Evolutionary conservation across 2,797 vertebrate species (phyloP).

Genomic region (Hozukius guyotensis): DNA sequence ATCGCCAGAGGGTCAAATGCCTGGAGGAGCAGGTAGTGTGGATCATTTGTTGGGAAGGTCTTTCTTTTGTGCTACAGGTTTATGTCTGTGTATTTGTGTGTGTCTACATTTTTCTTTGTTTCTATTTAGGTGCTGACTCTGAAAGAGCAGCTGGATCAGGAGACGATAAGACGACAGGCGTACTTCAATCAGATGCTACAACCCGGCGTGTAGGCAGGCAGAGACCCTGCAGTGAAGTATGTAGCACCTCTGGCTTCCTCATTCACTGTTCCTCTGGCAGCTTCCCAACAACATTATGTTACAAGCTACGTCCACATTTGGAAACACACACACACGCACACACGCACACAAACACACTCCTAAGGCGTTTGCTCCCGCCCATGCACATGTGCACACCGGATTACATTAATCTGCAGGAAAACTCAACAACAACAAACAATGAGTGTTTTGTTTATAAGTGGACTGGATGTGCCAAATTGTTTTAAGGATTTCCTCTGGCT

Average conservation of each 20-base stretch:
- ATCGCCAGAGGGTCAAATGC: constrained; percentile 76
- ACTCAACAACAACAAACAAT: constrained; percentile 85
- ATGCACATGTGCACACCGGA: constrained; percentile 69
- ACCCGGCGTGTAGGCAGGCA: constrained; percentile 65
- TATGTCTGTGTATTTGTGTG: constrained; percentile 6
- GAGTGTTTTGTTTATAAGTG: constrained; percentile 77
- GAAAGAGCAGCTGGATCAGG: constrained; percentile 84
- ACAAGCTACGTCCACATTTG: constrained; percentile 50
- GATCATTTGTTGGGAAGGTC: background rate
- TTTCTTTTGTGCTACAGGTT: background rate
- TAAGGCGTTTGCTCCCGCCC: constrained; percentile 49
- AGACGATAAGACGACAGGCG: constrained; percentile 69
- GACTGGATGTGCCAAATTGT: constrained; percentile 80
- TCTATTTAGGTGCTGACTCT: constrained; percentile 77
- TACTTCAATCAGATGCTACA: constrained; percentile 73
- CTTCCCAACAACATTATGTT: constrained; percentile 52
- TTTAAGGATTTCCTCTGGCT: constrained; percentile 79
- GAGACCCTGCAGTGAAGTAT: constrained; percentile 41
- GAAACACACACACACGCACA: constrained; percentile 5
- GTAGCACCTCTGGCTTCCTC: constrained; percentile 53
- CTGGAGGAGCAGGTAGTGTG: constrained; percentile 83
- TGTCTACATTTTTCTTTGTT: background rate
- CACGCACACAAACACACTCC: constrained; percentile 42
- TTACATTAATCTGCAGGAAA: constrained; percentile 79
- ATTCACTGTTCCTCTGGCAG: constrained; percentile 51